phyloP scores from a whole-genome alignment of 2,797 vertebrate species.

The Apogon hyalosoma region DNA sequence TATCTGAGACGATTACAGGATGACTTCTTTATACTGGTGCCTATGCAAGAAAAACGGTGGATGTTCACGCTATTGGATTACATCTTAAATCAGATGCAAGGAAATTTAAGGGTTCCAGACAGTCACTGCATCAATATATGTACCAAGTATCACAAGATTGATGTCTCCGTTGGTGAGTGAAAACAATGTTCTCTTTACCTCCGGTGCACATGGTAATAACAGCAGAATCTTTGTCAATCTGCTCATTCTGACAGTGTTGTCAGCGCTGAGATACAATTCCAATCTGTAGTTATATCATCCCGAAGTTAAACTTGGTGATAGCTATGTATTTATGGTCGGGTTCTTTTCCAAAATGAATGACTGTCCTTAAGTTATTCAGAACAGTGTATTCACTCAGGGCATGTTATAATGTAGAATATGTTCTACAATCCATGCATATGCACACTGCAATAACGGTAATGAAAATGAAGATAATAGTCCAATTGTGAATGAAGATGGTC shows the following conservation, averaged over 20 bases:
- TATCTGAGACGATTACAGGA: too few species aligned
- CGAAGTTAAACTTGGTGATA: constrained; percentile 26
- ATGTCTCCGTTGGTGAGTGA: too few species aligned
- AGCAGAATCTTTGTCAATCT: too few species aligned
- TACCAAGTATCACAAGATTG: too few species aligned
- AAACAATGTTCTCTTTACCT: too few species aligned
- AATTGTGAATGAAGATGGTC: constrained; percentile 64
- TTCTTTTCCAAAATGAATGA: constrained; percentile 61
- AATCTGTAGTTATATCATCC: constrained; percentile 29
- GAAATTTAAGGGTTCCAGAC: too few species aligned
- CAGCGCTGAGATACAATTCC: constrained; percentile 36
- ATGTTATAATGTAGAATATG: constrained; percentile 64
- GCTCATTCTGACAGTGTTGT: constrained; percentile 33
- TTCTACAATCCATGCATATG: constrained; percentile 67
- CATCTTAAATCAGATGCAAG: too few species aligned
- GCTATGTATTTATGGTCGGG: constrained; percentile 32
- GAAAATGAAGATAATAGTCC: constrained; percentile 73
- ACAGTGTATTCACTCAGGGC: constrained; percentile 40
- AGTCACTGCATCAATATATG: too few species aligned
- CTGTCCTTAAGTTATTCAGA: constrained; percentile 48
- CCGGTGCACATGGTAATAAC: too few species aligned
- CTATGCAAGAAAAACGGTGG: too few species aligned
- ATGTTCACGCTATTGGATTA: too few species aligned
- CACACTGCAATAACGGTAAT: constrained; percentile 70
- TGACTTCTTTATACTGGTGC: too few species aligned